Base-by-base conservation (phyloP, 2,888 invertebrate species). In the Ophonus ardosiacus region DNA sequence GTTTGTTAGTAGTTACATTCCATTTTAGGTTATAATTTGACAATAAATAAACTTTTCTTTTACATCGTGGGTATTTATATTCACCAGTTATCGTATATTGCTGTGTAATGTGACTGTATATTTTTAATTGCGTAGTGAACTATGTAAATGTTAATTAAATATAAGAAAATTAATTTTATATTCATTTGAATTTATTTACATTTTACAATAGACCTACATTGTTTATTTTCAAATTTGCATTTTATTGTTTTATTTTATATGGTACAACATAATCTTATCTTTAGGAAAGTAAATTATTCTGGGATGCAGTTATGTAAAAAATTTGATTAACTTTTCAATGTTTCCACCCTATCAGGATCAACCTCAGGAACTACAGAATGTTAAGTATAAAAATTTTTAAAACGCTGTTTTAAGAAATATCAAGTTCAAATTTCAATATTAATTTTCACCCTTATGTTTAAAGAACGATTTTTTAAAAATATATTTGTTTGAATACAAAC, bases 131-230 rank as follows among this genome's bases (percentile, higher is more conserved):
- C 57, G 78, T 84, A 84, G 84, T 65, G 65, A 78, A 78, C 24
- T 78, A 84, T 84, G 84, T 84, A 84, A 78, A 84, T 84, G 76
- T 84, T 84, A 65, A 83, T 61, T 31, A 84, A 78, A 84, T 84
- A 84, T 76, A 84, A 84, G 63, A 84, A 84, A 78, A 84, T 78
- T 84, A 84, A 84, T 84, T 84, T 84, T 84, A 84, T 18, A 74
- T 38, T 15, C 40, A 38, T 74, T 74, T 43, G 40, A 74, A 40
- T 74, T 68, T 31, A 68, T 68, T 68, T n/a, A 68, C 24, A 59
- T 63, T 18, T 63, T 63, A 63, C 24, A 38, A 63, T 68, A 13
- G 0, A 68, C 7, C 31, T 24, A 68, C 61, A 51, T 18, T 61
- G 18, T 61, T 68, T 68, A 24, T 21, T 17, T 24, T 17, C 0